These are phyloP conservation scores for Rhamphomyia laevipes DNA, from an alignment of 2,888 invertebrate genomes.

Conservation along the genomic window DNA sequence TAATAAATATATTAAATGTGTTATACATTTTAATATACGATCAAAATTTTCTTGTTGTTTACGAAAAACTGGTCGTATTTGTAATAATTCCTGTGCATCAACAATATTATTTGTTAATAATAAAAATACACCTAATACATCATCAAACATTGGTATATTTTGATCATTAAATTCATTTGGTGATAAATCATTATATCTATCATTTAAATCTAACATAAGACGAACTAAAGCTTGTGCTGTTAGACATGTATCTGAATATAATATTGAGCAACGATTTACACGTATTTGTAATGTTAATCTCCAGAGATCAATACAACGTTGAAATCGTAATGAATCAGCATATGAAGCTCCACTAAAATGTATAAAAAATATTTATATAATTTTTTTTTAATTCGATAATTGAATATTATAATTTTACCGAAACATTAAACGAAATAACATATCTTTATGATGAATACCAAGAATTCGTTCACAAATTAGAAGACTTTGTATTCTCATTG, in stretches of 20 bases:
- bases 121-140: constrained; percentile 57
- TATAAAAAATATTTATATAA: neutral
- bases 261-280: constrained; percentile 63
- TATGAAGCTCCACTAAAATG: constrained; percentile 54
- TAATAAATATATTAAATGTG: constrained; percentile 63
- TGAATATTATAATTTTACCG: constrained; percentile 33
- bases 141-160: constrained; percentile 49
- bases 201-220: constrained; percentile 63
- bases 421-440: constrained; percentile 65
- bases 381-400: neutral
- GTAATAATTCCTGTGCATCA: constrained; percentile 43
- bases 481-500: constrained; percentile 75
- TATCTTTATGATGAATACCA: constrained; percentile 76
- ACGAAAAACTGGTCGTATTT: constrained; percentile 56
- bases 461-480: constrained; percentile 80
- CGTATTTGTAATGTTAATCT: constrained; percentile 68
- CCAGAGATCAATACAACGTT: constrained; percentile 82
- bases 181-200: constrained; percentile 44
- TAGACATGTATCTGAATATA: constrained; percentile 71
- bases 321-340: constrained; percentile 61
- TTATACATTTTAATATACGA: constrained; percentile 64
- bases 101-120: constrained; percentile 52
- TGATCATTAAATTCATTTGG: constrained; percentile 39
- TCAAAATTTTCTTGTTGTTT: constrained; percentile 73
- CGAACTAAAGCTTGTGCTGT: constrained; percentile 74